These are phyloP conservation scores for Eledone cirrhosa DNA, from an alignment of 2,888 invertebrate species.

Conservation along the genomic window DNA sequence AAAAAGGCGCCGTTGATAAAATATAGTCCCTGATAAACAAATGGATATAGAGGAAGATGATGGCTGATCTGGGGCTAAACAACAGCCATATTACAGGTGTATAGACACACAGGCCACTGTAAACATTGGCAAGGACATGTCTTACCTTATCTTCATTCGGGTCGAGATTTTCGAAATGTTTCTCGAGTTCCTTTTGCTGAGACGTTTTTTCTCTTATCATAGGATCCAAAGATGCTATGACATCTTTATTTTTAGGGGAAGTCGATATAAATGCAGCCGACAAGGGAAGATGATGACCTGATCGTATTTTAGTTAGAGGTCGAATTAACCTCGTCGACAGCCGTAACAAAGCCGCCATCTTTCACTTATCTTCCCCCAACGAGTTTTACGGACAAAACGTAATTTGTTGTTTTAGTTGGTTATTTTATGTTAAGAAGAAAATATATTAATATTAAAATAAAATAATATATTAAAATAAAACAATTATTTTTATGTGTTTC, in stretches of 20 bases:
- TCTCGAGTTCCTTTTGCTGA: conserved; percentile 42
- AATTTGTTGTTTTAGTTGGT: no score
- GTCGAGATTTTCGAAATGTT: conserved; percentile 51
- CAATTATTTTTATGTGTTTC: no score
- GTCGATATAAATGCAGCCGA: conserved; percentile 47
- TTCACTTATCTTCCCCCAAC: conserved; percentile 25
- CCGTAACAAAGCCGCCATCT: conserved; percentile 55
- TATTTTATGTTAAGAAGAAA: no score
- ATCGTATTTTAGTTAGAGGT: conserved; percentile 33
- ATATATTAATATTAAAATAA: no score
- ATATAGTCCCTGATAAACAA: no score
- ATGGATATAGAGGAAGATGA: no score
- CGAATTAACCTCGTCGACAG: conserved; percentile 43
- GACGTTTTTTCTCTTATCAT: conserved; percentile 45
- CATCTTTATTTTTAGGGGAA: conserved; percentile 52
- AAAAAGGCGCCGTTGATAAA: no score
- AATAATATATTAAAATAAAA: no score
- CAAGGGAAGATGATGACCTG: conserved; percentile 29
- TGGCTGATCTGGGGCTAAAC: no score
- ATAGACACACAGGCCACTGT: no score
- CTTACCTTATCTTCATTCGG: conserved; percentile 47
- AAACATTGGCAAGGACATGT: no score
- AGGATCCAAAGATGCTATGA: conserved; percentile 39
- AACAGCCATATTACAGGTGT: no score
- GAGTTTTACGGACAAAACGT: neutral